These are phyloP conservation scores for Lycopodina hypogea DNA, from an alignment of 37 sponge, comb jelly and placozoan species.

Conservation along the genomic window DNA sequence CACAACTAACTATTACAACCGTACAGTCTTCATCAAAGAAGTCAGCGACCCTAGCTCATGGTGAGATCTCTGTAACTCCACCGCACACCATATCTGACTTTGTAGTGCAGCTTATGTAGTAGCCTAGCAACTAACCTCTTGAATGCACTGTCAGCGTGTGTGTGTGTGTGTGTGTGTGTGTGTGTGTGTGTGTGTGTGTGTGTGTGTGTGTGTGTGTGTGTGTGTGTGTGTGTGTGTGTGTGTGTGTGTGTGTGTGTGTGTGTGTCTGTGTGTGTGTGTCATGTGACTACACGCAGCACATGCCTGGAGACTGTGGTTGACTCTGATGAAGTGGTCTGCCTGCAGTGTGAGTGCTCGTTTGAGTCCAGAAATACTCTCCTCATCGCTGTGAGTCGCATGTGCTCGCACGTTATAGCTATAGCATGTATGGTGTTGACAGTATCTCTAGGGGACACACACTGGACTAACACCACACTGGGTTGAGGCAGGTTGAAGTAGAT, in stretches of 20 bases:
- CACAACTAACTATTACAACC: conserved; percentile 30
- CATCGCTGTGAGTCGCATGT: conserved; percentile 11
- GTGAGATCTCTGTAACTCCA: conserved; percentile 18
- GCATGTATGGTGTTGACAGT: no score
- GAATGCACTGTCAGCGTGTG: not conserved
- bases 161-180: not conserved
- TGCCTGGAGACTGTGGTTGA: not conserved
- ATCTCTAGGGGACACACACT: no score
- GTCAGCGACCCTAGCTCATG: conserved; percentile 50
- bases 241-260: conserved; percentile 23
- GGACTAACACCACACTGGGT: no score
- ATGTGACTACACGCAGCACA: not conserved
- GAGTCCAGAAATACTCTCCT: conserved; percentile 19
- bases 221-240: conserved; percentile 3
- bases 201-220: conserved; percentile 8
- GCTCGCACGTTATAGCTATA: not conserved
- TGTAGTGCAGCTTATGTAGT: not conserved
- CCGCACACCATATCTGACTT: no score
- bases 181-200: conserved; percentile 21
- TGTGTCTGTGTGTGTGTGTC: not conserved
- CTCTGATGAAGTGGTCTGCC: conserved; percentile 8
- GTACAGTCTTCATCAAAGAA: conserved; percentile 45
- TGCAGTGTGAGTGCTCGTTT: conserved; percentile 21
- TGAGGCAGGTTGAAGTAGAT: no score
- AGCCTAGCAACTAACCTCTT: not conserved